These are phyloP conservation scores for Drosophila tropicalis DNA, from an alignment of 1,140 invertebrate genomes.

Conservation along the genomic window DNA sequence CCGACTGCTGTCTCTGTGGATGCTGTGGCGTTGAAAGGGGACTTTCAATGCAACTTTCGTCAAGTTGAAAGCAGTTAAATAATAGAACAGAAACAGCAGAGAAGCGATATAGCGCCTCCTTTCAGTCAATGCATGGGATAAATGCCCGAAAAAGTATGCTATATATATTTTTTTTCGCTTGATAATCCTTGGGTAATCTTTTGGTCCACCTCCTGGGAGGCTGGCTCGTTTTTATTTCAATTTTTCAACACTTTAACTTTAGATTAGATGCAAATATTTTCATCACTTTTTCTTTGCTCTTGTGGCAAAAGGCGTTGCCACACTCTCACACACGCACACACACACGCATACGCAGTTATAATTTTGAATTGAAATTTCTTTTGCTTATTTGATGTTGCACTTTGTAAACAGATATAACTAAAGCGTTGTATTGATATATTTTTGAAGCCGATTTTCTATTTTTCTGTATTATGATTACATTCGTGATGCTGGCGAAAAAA, in stretches of 20 bases:
- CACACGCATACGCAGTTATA: not conserved
- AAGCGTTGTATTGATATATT: not conserved
- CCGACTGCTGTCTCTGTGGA: conserved; percentile 28
- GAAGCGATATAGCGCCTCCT: conserved; percentile 8
- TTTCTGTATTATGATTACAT: not conserved
- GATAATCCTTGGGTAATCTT: not conserved
- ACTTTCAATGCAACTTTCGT: conserved; percentile 76
- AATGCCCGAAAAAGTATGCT: conserved; percentile 33
- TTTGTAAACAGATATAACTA: not conserved
- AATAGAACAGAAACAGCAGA: conserved; percentile 68
- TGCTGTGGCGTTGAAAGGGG: conserved; percentile 68
- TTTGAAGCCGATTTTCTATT: not conserved
- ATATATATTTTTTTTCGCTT: not conserved
- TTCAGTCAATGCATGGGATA: conserved; percentile 29
- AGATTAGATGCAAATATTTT: conserved; percentile 36
- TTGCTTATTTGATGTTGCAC: not conserved
- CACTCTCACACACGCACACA: not conserved
- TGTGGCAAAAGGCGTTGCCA: conserved; percentile 10
- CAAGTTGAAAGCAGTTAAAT: conserved; percentile 79
- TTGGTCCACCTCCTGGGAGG: not conserved
- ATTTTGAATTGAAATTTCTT: not conserved
- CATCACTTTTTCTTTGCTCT: conserved; percentile 23
- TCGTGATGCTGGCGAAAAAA: not conserved
- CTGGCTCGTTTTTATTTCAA: conserved; percentile 22
- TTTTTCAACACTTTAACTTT: conserved; percentile 34